Evolutionary conservation across 2,113 vertebrate genomes (phyloP).

Genomic region (Poicephalus meyeri): DNA sequence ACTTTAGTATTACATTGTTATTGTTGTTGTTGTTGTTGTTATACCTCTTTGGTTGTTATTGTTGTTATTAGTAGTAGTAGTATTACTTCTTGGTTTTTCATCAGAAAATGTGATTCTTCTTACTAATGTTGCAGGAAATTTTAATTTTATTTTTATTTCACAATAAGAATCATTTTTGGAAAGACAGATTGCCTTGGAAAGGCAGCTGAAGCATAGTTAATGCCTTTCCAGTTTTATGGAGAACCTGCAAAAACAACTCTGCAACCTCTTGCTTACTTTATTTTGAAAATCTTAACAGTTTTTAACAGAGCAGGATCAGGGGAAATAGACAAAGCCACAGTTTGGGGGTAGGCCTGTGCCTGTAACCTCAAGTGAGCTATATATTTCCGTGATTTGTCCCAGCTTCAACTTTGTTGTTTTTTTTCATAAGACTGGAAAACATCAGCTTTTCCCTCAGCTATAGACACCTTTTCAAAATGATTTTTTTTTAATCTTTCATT

Average conservation of each 20-base stretch:
- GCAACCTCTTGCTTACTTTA: background rate
- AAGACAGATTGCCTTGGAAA: background rate
- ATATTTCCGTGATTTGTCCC: background rate
- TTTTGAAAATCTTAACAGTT: background rate
- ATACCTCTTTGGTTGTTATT: background rate
- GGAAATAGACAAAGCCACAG: background rate
- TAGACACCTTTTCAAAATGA: background rate
- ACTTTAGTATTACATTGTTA: background rate
- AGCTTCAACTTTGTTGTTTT: background rate
- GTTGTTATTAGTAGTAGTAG: background rate
- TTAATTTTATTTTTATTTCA: background rate
- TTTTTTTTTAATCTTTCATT: background rate
- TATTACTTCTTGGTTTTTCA: background rate
- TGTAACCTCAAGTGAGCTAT: background rate
- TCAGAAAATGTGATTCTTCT: background rate
- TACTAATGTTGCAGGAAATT: background rate
- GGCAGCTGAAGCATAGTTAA: background rate
- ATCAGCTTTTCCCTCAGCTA: background rate
- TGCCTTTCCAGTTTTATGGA: background rate
- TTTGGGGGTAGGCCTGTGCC: background rate
- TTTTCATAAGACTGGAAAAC: background rate
- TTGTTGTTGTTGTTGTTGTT: background rate
- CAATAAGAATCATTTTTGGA: background rate
- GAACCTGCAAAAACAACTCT: background rate
- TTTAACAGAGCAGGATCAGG: background rate